These are phyloP conservation scores for Pungitius pungitius DNA, from an alignment of 2,113 vertebrate genomes.

Conservation along the genomic window DNA sequence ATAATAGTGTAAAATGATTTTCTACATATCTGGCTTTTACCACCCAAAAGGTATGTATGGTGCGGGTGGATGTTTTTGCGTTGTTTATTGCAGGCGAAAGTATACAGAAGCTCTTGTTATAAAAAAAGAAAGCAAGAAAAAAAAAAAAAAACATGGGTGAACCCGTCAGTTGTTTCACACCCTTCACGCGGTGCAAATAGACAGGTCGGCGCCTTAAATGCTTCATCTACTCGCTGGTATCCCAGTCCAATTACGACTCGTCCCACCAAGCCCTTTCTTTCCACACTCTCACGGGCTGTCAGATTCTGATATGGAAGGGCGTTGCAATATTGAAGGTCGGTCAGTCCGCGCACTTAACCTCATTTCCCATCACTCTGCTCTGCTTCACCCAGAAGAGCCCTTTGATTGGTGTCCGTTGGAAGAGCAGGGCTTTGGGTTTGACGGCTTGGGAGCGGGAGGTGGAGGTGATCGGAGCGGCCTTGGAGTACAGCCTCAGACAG, in stretches of 20 bases:
- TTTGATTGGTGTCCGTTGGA: slow-evolving; percentile 74
- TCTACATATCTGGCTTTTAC: slow-evolving; percentile 31
- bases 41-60: slow-evolving; percentile 14
- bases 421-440: slow-evolving; percentile 63
- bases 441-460: slow-evolving; percentile 2
- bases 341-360: slow-evolving; percentile 74
- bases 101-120: slow-evolving; percentile 38
- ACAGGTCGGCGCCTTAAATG: slow-evolving; percentile 62
- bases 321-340: slow-evolving; percentile 73
- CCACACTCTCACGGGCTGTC: slow-evolving; percentile 68
- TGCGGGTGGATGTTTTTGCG: slow-evolving; percentile 31
- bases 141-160: slow-evolving; percentile 48
- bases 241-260: slow-evolving; percentile 72
- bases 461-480: slow-evolving; percentile 45
- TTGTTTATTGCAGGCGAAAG: slow-evolving; percentile 37
- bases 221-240: slow-evolving; percentile 68
- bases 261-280: slow-evolving; percentile 54
- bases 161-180: slow-evolving; percentile 40
- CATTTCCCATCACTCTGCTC: slow-evolving; percentile 65
- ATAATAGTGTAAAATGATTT: slow-evolving; percentile 50
- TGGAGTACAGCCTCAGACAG: slow-evolving; percentile 35
- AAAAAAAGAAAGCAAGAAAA: no score
- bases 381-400: slow-evolving; percentile 57
- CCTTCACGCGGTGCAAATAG: slow-evolving; percentile 59
- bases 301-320: slow-evolving; percentile 67